These are phyloP conservation scores for Motacilla alba DNA, from an alignment of 2,113 vertebrate species.

Conservation along the genomic window DNA sequence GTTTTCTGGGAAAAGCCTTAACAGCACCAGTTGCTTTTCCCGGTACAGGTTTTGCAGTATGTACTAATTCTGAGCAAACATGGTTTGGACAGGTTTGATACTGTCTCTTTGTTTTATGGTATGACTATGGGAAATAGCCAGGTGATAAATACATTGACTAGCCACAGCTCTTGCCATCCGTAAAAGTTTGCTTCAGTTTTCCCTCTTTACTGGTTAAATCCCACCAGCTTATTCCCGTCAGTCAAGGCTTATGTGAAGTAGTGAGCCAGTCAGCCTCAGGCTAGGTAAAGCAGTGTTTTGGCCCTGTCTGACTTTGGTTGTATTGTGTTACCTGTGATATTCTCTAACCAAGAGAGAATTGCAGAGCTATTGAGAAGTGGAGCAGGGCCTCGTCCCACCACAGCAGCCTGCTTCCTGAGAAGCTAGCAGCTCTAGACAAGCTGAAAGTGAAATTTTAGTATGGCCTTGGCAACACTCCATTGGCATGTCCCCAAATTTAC, in stretches of 20 bases:
- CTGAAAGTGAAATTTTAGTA: conserved; percentile 61
- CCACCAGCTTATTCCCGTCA: conserved; percentile 49
- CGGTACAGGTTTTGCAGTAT: conserved; percentile 30
- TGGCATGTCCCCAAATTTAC: conserved; percentile 45
- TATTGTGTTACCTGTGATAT: conserved; percentile 46
- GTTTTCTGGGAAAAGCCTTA: background rate
- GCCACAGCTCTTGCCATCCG: conserved; percentile 42
- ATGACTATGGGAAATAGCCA: conserved; percentile 38
- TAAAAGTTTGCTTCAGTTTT: conserved; percentile 59
- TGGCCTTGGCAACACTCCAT: conserved; percentile 26
- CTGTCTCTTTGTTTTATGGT: conserved; percentile 59
- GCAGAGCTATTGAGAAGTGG: conserved; percentile 27
- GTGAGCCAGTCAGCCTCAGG: conserved; percentile 60
- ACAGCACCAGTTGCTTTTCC: conserved; percentile 29
- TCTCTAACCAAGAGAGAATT: conserved; percentile 52
- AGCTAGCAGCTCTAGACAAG: conserved; percentile 39
- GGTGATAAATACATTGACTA: conserved; percentile 64
- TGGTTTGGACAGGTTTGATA: conserved; percentile 34
- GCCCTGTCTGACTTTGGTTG: background rate
- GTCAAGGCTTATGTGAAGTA: conserved; percentile 52
- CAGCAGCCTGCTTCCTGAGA: conserved; percentile 63
- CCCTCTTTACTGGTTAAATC: conserved; percentile 59
- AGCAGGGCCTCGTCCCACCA: background rate
- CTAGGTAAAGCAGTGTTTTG: conserved; percentile 60
- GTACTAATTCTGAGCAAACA: conserved; percentile 48